phyloP scores from a whole-genome alignment of 2,888 invertebrate genomes.

The Creontiades dilutus region DNA sequence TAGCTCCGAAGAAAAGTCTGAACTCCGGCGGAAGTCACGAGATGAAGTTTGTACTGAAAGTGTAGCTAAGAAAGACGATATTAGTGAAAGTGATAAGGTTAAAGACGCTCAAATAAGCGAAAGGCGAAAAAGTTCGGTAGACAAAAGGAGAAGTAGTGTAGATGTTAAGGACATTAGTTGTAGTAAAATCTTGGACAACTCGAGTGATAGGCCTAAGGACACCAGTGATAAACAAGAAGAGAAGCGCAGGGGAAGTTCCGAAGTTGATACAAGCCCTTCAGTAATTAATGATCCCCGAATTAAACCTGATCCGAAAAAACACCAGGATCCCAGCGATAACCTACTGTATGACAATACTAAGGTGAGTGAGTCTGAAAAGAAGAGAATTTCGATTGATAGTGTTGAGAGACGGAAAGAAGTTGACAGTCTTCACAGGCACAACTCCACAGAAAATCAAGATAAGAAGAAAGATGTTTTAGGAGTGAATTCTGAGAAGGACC shows the following conservation, averaged over 20 bases:
- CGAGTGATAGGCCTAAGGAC: slow-evolving; percentile 76
- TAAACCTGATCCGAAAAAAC: slow-evolving; percentile 68
- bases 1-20: slow-evolving; percentile 75
- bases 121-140: slow-evolving; percentile 76
- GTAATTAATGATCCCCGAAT: slow-evolving; percentile 67
- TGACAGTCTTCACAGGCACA: slow-evolving; percentile 73
- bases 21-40: slow-evolving; percentile 74
- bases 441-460: slow-evolving; percentile 72
- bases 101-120: slow-evolving; percentile 75
- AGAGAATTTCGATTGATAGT: slow-evolving; percentile 59
- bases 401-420: slow-evolving; percentile 73
- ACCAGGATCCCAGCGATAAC: slow-evolving; percentile 38
- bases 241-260: slow-evolving; percentile 77
- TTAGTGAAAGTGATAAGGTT: slow-evolving; percentile 75
- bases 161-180: slow-evolving; percentile 76
- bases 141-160: slow-evolving; percentile 77
- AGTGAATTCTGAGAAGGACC: slow-evolving; percentile 76
- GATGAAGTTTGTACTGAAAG: slow-evolving; percentile 74
- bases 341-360: slow-evolving; percentile 60
- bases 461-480: slow-evolving; percentile 76
- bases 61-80: slow-evolving; percentile 74
- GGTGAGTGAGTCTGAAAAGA: slow-evolving; percentile 70
- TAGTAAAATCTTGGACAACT: slow-evolving; percentile 74
- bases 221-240: slow-evolving; percentile 77
- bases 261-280: slow-evolving; percentile 69